phyloP scores from a whole-genome alignment of 1,140 invertebrate species.

The Anadara kagoshimensis region DNA sequence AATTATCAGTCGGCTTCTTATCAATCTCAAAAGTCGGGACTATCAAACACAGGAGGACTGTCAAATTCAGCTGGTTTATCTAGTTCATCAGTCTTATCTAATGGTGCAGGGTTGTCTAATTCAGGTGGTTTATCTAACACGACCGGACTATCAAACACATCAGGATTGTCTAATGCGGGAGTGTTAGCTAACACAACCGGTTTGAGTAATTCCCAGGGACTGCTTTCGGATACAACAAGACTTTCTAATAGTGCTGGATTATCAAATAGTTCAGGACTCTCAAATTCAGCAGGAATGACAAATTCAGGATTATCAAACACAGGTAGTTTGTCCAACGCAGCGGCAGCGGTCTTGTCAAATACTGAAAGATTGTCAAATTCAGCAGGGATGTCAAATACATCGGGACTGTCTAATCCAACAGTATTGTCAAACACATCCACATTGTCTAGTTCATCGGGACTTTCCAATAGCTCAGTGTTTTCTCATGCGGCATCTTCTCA shows the following conservation, averaged over 20 bases:
- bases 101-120: constrained; percentile 30
- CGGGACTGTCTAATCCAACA: constrained; percentile 35
- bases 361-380: constrained; percentile 32
- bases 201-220: constrained; percentile 3
- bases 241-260: not conserved
- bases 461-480: constrained; percentile 36
- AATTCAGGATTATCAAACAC: constrained; percentile 5
- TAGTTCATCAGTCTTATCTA: constrained; percentile 13
- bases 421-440: constrained; percentile 30
- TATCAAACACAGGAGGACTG: constrained; percentile 30
- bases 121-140: constrained; percentile 22
- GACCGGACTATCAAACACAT: constrained; percentile 11
- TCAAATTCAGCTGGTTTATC: constrained; percentile 29
- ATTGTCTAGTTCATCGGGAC: constrained; percentile 38
- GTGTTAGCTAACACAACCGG: constrained; percentile 12
- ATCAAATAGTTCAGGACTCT: constrained; percentile 15
- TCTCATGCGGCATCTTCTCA: constrained; percentile 42
- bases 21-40: constrained; percentile 28
- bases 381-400: constrained; percentile 31
- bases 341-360: constrained; percentile 20
- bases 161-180: constrained; percentile 11
- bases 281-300: constrained; percentile 30
- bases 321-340: constrained; percentile 15
- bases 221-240: not conserved
- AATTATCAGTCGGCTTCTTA: constrained; percentile 15